Percentiles rank a stretch among this genome's conserved stretches.
Conservation (phyloP, 2,797 vertebrate genomes). For the Eleutherodactylus coqui region DNA sequence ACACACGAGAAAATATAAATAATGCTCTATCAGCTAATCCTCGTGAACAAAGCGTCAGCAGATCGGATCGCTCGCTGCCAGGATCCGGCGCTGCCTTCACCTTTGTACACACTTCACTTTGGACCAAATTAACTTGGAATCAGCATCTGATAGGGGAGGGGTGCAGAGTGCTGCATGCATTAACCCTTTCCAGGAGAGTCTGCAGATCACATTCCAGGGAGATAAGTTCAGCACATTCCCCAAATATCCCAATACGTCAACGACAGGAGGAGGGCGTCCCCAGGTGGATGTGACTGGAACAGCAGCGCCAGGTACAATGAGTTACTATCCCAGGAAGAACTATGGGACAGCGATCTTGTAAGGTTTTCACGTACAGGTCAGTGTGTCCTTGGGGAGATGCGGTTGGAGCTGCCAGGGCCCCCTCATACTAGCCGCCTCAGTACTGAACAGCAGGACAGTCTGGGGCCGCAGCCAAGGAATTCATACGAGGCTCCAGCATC, state of each 20-base stretch:
- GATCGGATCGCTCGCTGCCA: not conserved
- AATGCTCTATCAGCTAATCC: no score
- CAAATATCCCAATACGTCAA: no score
- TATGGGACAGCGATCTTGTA: no score
- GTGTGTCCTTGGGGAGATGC: no score
- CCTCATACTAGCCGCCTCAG: not conserved
- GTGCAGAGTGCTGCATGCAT: not conserved
- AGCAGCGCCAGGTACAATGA: no score
- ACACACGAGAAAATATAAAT: no score
- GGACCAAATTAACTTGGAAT: not conserved
- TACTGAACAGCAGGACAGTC: not conserved
- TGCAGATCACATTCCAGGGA: not conserved
- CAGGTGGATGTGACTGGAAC: not conserved
- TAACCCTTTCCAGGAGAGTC: not conserved
- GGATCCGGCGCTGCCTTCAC: not conserved
- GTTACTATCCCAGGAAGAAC: no score
- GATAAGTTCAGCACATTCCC: not conserved
- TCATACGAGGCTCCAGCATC: no score
- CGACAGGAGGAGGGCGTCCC: not conserved
- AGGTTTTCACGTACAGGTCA: no score
- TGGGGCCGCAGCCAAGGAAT: no score
- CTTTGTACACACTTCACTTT: slow-evolving; percentile 29
- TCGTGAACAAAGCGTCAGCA: not conserved
- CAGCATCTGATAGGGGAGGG: not conserved
- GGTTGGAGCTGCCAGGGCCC: not conserved